Conservation (phyloP, 2,113 vertebrate species). For the Pelvicachromis taeniatus region DNA sequence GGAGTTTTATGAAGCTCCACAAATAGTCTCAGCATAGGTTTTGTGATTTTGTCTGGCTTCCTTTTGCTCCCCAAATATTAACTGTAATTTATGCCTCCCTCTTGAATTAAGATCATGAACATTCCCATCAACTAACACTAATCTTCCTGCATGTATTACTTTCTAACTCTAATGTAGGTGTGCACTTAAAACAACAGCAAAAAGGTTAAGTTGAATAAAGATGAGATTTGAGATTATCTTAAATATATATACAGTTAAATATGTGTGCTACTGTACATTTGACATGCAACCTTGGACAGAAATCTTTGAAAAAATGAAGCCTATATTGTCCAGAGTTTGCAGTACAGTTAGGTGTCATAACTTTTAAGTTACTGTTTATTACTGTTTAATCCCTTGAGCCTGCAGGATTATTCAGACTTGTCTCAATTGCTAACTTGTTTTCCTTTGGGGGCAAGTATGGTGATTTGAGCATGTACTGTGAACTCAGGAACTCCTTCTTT, state of each 20-base stretch:
- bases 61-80: background rate
- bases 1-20: background rate
- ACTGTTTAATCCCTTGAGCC: constrained; percentile 23
- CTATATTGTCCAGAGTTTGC: background rate
- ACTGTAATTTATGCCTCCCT: constrained; percentile 9
- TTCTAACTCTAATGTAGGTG: background rate
- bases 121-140: background rate
- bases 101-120: background rate
- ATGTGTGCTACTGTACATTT: background rate
- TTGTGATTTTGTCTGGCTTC: constrained; percentile 1
- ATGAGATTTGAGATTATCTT: background rate
- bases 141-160: background rate
- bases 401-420: background rate
- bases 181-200: background rate
- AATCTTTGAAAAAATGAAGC: background rate
- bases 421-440: constrained; percentile 3
- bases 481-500: background rate
- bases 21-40: constrained; percentile 4
- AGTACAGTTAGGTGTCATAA: background rate
- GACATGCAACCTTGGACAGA: background rate
- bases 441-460: background rate
- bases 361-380: background rate
- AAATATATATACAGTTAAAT: background rate
- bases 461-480: background rate
- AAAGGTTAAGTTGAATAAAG: background rate